Percentiles rank a stretch among this genome's conserved stretches.
These are phyloP conservation scores for Ursus arctos DNA, from an alignment of 2,113 vertebrate genomes.

Conservation along the genomic window DNA sequence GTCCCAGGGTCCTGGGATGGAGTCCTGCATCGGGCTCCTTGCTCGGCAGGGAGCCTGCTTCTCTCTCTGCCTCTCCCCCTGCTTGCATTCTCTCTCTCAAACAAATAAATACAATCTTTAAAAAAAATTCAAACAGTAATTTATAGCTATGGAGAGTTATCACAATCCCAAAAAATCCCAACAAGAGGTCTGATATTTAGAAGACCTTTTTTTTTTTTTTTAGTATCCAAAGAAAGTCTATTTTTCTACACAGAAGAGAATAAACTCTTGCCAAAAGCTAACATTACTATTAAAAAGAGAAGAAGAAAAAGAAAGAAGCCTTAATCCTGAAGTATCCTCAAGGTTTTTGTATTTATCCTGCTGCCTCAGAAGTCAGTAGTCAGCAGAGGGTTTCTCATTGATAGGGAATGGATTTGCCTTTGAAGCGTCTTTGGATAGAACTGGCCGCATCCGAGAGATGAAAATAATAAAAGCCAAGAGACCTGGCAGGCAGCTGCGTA, in stretches of 20 bases:
- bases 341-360: constrained; percentile 22
- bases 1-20: too few relatives aligned
- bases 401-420: constrained; percentile 69
- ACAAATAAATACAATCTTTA: too few relatives aligned
- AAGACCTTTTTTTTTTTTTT: neutral
- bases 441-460: constrained; percentile 16
- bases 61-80: too few relatives aligned
- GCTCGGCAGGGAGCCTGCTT: too few relatives aligned
- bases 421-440: constrained; percentile 71
- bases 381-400: constrained; percentile 1
- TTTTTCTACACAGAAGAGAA: neutral
- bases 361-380: constrained; percentile 5
- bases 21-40: too few relatives aligned
- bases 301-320: neutral
- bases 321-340: neutral
- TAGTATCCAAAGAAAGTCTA: neutral
- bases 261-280: constrained; percentile 33
- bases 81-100: too few relatives aligned
- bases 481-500: constrained; percentile 46
- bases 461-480: constrained; percentile 73
- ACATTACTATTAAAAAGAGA: neutral
- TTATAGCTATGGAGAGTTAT: neutral
- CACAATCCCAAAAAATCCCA: neutral
- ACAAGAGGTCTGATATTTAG: neutral
- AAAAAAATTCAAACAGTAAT: neutral